Conservation (phyloP, 2,888 invertebrate species). For the Lasioglossum morio region DNA sequence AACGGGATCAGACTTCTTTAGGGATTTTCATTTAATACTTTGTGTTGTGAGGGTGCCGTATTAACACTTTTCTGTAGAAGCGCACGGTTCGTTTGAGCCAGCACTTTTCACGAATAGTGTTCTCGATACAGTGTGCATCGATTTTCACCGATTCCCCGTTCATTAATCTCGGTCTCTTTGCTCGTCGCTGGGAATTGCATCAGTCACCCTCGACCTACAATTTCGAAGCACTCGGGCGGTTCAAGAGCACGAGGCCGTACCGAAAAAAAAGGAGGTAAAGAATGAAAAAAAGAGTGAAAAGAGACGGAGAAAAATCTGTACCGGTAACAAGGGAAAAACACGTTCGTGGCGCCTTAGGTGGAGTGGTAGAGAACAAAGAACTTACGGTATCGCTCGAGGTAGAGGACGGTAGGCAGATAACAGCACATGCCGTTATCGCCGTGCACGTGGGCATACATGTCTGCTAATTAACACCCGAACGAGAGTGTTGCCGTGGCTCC, state of each 20-base stretch:
- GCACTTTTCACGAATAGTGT: neutral
- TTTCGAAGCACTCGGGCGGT: neutral
- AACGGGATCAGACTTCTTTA: too few relatives aligned
- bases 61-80: neutral
- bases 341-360: neutral
- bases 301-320: constrained; percentile 9
- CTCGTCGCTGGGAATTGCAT: constrained; percentile 11
- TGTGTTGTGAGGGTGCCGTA: neutral
- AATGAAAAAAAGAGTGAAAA: neutral
- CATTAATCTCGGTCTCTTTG: constrained; percentile 10
- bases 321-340: neutral
- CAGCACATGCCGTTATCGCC: constrained; percentile 83
- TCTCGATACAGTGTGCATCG: neutral
- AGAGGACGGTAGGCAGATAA: constrained; percentile 81
- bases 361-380: constrained; percentile 47
- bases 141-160: neutral
- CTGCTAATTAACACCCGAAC: constrained; percentile 67
- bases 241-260: constrained; percentile 3
- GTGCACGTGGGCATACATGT: constrained; percentile 82
- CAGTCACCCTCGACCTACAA: constrained; percentile 10
- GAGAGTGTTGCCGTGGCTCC: constrained; percentile 37
- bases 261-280: neutral
- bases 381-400: constrained; percentile 82
- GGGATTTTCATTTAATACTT: neutral
- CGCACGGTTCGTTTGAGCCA: neutral